Evolutionary conservation across 2,797 vertebrate species (phyloP).

Genomic region (Trematomus bernacchii): DNA sequence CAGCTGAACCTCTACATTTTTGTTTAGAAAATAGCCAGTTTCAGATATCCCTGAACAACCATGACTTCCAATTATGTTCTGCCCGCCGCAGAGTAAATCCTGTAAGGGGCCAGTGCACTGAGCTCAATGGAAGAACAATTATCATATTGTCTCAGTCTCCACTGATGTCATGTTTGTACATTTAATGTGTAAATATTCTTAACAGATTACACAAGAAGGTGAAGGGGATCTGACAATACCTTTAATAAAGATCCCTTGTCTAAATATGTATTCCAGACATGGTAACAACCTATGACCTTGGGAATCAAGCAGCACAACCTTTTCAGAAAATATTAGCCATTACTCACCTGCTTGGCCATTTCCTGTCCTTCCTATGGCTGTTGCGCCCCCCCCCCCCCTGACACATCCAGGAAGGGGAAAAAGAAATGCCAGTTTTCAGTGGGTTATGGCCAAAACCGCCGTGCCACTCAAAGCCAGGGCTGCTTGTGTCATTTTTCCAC

Average conservation of each 20-base stretch:
- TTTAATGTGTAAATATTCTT: not conserved
- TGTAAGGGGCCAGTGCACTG: conserved; percentile 11
- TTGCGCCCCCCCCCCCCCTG: conserved; percentile 3
- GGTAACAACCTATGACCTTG: conserved; percentile 34
- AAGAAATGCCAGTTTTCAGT: conserved; percentile 72
- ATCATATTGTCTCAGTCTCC: conserved; percentile 18
- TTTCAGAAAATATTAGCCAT: conserved; percentile 54
- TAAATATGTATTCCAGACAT: conserved; percentile 30
- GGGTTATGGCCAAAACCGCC: conserved; percentile 73
- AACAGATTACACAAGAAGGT: conserved; percentile 6
- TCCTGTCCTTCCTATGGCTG: conserved; percentile 54
- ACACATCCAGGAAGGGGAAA: conserved; percentile 57
- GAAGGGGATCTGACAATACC: conserved; percentile 27
- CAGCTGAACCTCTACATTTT: conserved; percentile 58
- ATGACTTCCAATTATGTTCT: conserved; percentile 62
- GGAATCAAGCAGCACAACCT: conserved; percentile 13
- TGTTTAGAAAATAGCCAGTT: conserved; percentile 67
- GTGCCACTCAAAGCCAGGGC: conserved; percentile 66
- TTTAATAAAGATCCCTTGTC: conserved; percentile 6
- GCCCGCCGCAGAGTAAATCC: conserved; percentile 50
- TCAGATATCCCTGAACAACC: conserved; percentile 66
- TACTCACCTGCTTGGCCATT: conserved; percentile 56
- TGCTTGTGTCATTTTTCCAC: conserved; percentile 78
- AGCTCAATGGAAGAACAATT: conserved; percentile 24
- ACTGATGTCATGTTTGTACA: conserved; percentile 38